phyloP scores from a whole-genome alignment of 2,113 vertebrate genomes.

The Rattus norvegicus region DNA sequence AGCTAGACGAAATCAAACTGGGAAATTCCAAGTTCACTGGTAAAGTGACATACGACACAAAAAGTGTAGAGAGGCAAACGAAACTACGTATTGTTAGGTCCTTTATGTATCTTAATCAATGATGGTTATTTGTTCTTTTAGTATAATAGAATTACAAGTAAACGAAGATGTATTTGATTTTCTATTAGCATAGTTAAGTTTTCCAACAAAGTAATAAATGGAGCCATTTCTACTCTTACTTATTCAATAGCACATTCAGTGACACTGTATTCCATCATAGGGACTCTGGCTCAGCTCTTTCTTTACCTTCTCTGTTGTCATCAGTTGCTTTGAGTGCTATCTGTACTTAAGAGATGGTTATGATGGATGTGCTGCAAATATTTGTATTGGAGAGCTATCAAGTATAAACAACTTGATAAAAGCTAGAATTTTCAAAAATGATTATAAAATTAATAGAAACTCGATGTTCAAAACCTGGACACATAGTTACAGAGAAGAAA shows the following conservation, averaged over 20 bases:
- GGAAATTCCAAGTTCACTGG: background rate
- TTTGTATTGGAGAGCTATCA: background rate
- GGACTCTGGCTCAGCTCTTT: background rate
- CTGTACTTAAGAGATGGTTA: background rate
- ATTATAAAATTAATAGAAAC: background rate
- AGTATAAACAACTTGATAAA: background rate
- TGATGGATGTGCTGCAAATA: slow-evolving; percentile 11
- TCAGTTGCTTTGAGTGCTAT: background rate
- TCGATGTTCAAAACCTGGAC: background rate
- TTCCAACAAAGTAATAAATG: slow-evolving; percentile 9
- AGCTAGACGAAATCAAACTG: background rate
- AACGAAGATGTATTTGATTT: slow-evolving; percentile 44
- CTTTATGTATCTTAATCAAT: slow-evolving; percentile 50
- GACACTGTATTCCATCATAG: background rate
- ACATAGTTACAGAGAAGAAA: background rate
- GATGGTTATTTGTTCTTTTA: slow-evolving; percentile 34
- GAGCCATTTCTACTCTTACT: slow-evolving; percentile 39
- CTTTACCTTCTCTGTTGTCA: background rate
- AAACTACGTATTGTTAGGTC: background rate
- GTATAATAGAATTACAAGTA: slow-evolving; percentile 39
- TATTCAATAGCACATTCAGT: background rate
- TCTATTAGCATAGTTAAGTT: slow-evolving; percentile 13
- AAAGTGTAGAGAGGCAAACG: background rate
- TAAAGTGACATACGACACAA: background rate
- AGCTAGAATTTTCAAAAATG: background rate